These are phyloP conservation scores for Drosophila prolongata DNA, from an alignment of 2,888 invertebrate genomes.

Conservation along the genomic window DNA sequence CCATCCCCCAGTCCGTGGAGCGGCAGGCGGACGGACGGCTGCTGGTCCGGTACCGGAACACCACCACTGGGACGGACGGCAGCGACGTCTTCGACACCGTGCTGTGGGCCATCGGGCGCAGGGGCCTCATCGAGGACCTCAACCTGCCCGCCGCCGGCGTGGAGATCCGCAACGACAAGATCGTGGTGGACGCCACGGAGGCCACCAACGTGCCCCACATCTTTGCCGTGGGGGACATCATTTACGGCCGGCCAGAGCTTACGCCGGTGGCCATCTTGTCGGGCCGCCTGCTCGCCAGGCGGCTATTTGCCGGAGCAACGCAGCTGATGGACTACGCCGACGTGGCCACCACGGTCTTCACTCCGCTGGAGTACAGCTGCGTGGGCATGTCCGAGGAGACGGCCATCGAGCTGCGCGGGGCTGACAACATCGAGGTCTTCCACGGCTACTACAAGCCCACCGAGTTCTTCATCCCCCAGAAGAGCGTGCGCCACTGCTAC, in stretches of 20 bases:
- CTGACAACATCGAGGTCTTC: constrained; percentile 93
- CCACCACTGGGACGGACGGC: constrained; percentile 84
- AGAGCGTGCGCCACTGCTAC: constrained; percentile 94
- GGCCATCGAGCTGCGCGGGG: constrained; percentile 89
- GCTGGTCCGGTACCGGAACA: constrained; percentile 87
- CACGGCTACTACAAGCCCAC: constrained; percentile 97
- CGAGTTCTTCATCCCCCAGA: constrained; percentile 96
- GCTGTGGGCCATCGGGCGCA: constrained; percentile 92
- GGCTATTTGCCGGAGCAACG: constrained; percentile 87
- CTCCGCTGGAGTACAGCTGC: constrained; percentile 96
- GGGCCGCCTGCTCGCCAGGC: constrained; percentile 91
- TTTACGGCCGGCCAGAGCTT: constrained; percentile 93
- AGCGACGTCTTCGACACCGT: constrained; percentile 92
- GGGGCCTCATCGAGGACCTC: constrained; percentile 89
- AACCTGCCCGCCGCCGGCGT: constrained; percentile 91
- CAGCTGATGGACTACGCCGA: constrained; percentile 92
- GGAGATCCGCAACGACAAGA: constrained; percentile 88
- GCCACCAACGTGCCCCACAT: constrained; percentile 94
- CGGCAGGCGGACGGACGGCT: constrained; percentile 88
- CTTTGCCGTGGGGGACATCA: constrained; percentile 96
- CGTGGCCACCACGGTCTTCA: constrained; percentile 97
- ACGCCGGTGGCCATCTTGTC: constrained; percentile 97
- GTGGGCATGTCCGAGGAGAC: constrained; percentile 96
- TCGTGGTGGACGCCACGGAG: constrained; percentile 89
- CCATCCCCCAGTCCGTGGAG: constrained; percentile 89